phyloP scores from a whole-genome alignment of 2,797 vertebrate species.

The Macropodus opercularis region DNA sequence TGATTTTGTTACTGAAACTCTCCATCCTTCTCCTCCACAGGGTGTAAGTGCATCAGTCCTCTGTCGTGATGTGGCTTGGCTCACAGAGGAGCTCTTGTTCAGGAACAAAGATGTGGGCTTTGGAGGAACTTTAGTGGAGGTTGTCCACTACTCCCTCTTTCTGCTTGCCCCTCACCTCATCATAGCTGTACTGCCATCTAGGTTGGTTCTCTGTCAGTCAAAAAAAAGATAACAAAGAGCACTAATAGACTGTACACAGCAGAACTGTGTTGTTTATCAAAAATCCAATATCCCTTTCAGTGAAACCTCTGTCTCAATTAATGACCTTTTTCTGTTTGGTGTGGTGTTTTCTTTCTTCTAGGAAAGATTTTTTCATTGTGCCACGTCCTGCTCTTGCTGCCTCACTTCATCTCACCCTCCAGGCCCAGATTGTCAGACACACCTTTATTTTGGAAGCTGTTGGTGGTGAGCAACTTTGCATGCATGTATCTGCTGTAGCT shows the following conservation, averaged over 20 bases:
- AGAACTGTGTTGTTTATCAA: conserved; percentile 27
- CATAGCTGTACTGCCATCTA: conserved; percentile 60
- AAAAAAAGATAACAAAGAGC: conserved; percentile 12
- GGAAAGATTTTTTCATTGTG: conserved; percentile 75
- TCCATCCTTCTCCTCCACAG: conserved; percentile 67
- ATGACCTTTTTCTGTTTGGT: conserved; percentile 3
- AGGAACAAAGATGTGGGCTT: conserved; percentile 87
- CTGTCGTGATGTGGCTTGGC: conserved; percentile 85
- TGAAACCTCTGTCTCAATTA: conserved; percentile 18
- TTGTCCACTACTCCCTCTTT: conserved; percentile 81
- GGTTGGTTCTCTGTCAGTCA: conserved; percentile 62
- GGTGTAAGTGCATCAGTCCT: conserved; percentile 82
- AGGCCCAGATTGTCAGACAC: conserved; percentile 77
- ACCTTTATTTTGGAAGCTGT: conserved; percentile 86
- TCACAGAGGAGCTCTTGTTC: conserved; percentile 88
- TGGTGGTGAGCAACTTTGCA: conserved; percentile 82
- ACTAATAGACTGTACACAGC: background rate
- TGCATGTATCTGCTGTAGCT: conserved; percentile 20
- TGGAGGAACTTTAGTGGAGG: conserved; percentile 79
- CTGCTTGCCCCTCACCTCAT: conserved; percentile 79
- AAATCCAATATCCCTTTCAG: conserved; percentile 33
- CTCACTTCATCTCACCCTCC: conserved; percentile 68
- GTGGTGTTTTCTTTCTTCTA: conserved; percentile 23
- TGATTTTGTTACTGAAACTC: conserved; percentile 30
- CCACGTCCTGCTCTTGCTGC: conserved; percentile 62